Conservation (phyloP, 2,888 invertebrate genomes). For the Drosophila eohydei region DNA sequence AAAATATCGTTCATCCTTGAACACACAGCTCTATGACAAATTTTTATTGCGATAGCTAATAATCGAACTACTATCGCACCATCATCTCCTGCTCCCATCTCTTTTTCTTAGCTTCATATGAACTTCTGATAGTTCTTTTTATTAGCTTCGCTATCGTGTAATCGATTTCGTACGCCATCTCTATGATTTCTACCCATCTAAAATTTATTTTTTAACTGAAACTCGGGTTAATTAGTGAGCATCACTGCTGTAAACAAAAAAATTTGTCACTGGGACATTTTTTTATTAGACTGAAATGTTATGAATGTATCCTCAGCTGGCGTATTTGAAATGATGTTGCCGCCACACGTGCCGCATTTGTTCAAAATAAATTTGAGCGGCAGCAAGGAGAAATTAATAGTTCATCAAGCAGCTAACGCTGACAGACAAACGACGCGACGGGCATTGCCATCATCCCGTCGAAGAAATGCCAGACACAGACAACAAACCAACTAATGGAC, state of each 20-base stretch:
- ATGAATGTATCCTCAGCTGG: constrained; percentile 46
- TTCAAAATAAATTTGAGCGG: constrained; percentile 49
- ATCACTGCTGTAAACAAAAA: background rate
- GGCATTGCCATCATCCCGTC: constrained; percentile 44
- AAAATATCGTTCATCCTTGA: background rate
- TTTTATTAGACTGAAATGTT: constrained; percentile 26
- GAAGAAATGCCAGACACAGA: constrained; percentile 55
- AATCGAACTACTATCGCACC: background rate
- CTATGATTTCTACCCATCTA: background rate
- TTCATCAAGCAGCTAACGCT: constrained; percentile 67
- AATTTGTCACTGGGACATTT: constrained; percentile 24
- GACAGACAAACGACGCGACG: constrained; percentile 66
- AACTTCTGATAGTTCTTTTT: background rate
- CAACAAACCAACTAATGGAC: constrained; percentile 46
- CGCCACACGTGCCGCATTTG: constrained; percentile 71
- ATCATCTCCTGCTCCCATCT: background rate
- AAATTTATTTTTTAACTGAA: background rate
- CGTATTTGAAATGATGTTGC: constrained; percentile 49
- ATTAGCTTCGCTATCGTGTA: background rate
- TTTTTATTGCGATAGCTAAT: background rate
- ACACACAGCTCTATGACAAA: no score
- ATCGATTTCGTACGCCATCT: background rate
- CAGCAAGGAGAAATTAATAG: constrained; percentile 65
- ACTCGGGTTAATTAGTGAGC: background rate
- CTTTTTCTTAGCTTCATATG: background rate